A percentile compares a stretch with the other conserved stretches of the same genome.
phyloP scores from a whole-genome alignment of 2,113 vertebrate genomes.

The Redunca redunca region DNA sequence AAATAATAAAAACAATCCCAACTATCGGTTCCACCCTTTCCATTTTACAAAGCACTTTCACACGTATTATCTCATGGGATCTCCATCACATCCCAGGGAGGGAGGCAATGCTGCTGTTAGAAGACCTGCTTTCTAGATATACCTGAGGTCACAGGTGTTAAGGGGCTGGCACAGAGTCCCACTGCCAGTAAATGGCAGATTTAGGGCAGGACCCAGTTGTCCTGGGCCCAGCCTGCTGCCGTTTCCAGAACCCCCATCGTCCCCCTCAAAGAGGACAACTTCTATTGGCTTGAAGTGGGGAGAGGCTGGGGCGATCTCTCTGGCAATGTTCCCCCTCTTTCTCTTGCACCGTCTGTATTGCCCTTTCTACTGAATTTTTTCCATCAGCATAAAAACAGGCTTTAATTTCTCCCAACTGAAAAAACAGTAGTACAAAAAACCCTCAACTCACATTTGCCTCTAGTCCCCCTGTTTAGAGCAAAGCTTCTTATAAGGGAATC shows the following conservation, averaged over 20 bases:
- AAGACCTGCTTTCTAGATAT: neutral
- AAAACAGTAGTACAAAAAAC: neutral
- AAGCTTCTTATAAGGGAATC: neutral
- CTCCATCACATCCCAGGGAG: neutral
- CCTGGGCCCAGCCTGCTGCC: neutral
- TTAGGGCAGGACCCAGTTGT: neutral
- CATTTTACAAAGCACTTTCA: slow-evolving; percentile 19
- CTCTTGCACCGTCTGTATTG: neutral
- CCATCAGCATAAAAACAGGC: neutral
- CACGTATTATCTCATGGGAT: neutral
- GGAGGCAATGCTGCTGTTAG: neutral
- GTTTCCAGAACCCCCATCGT: neutral
- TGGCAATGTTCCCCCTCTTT: neutral
- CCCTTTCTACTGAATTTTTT: neutral
- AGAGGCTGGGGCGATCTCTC: neutral
- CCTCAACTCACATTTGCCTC: neutral
- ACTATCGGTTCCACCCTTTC: neutral
- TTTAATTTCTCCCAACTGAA: neutral
- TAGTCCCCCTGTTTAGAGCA: neutral
- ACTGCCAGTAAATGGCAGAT: neutral
- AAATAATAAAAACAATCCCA: slow-evolving; percentile 48
- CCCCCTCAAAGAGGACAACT: neutral
- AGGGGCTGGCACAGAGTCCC: neutral
- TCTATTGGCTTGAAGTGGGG: neutral
- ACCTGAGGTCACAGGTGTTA: neutral